Base-by-base conservation (phyloP, 2,888 invertebrate species). In the Helleia helle region DNA sequence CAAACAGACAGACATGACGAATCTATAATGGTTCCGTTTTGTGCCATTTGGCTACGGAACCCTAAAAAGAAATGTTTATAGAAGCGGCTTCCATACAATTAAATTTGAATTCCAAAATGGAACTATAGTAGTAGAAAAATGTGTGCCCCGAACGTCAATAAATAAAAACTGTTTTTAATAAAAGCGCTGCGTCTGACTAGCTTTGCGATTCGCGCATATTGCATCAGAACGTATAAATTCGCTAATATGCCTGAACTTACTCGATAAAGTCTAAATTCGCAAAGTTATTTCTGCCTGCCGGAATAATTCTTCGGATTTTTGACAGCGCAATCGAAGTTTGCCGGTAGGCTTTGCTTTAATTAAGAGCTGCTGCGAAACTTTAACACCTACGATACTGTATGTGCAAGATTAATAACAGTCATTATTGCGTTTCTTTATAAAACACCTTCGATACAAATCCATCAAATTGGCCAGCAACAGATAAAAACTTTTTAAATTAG, bases 301-400 rank as follows among this genome's bases (percentile, higher is more conserved):
- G 71, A 74, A 83, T 84, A 83, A 83, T 81, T 83, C 83, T 81
- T 83, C 70, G 77, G 75, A 80, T 84, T 83, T 84, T 84, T 84
- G 83, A 84, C 83, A 83, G 84, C 70, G 74, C 79, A 81, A 83
- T 84, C 79, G 83, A 83, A 83, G 77, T 83, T 81, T 72, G 71
- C 72, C 75, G 66, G 77, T 73, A 76, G 77, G 75, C 75, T 49
- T 55, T 62, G 70, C 60, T 68, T 79, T 81, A 83, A 83, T 84
- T 83, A 83, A 79, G 75, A 73, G 64, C 69, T 56, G 62, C 59
- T 61, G 54, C 59, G 51, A 56, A 71, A 69, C 68, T 71, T 62
- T 59, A 59, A 65, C 70, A 59, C 62, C 66, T 62, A 62, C 65
- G 65, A 53, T 53, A 49, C 54, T 52, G 44, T 29, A 37, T 29